Evolutionary conservation across 2,113 vertebrate genomes (phyloP), one percentile per base, ranked within the genome.

Genomic region (Glaucomys volans): DNA sequence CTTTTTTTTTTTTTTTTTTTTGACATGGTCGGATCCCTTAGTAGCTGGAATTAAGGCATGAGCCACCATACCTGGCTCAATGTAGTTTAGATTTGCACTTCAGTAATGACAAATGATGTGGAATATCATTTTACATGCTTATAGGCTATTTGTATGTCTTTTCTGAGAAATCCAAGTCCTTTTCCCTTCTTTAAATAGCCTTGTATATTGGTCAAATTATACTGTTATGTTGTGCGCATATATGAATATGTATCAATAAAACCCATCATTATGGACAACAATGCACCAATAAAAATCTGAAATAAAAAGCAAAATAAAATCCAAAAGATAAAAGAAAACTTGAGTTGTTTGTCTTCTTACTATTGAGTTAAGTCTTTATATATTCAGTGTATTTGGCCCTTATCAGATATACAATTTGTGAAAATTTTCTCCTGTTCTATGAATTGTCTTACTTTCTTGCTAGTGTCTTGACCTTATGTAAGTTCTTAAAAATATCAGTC

Each of bases 301-400:
- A 62, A 62, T 62, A 28, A 62, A 62, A 62, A 62, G 26, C 59
- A 62, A 62, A 62, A 62, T 62, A 62, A 28, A 62, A 28, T 28
- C 59, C 22, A 28, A 62, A 62, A 28, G 24, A 8, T 26, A 17
- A 35, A 50, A 52, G 17, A 35, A 30, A 9, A 32, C 12, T 40
- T 71, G 59, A 20, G 13, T 93, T 87, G 24, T 87, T 94, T 11
- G 28, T 44, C 67, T 85, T 47, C 57, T 90, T 83, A 76, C 42
- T 84, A 11, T 47, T 95, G 89, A 95, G 18, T 84, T 87, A 44
- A 10, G 88, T 94, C 72, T 80, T 92, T 79, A 52, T 81, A n/a
- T 76, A 89, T 24, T 89, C 42, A 59, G 74, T 24, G 74, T 85
- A 75, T 18, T 72, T 79, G 37, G 57, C 2, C 17, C 17, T 91